Evolutionary conservation across 2,797 vertebrate genomes (phyloP), one percentile per base, ranked within the genome.

Genomic region (Ptychobarbus kaznakovi): DNA sequence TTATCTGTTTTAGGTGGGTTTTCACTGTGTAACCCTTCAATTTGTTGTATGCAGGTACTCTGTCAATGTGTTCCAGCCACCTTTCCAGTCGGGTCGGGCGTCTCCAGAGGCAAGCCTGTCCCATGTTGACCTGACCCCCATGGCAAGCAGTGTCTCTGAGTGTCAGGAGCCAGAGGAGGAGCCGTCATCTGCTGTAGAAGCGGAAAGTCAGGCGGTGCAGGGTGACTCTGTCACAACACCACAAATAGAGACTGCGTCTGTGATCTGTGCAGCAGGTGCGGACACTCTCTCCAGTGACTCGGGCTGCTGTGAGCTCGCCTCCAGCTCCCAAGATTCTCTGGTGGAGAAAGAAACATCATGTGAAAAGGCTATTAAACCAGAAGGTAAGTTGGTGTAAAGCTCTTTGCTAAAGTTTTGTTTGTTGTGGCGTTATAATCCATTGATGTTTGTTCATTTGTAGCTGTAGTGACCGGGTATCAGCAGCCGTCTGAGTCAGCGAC

Each of bases 21-120:
- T 61, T 40, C 79, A 78, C 20, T 61, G 9, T 68, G 11, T 28
- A 73, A 58, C 25, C 53, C 11, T 80, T 35, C 13, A 35, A 2
- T 56, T 56, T 56, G n/a, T 80, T 74, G n/a, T 80, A 2, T 69
- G 8, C 90, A 98, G 98, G 94, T 99, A 99, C 93, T 99, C 98
- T 0, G 97, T 99, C 90, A 97, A 97, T 0, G 97, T 99, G 83
- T 99, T 99, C 93, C 98, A 99, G 93, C 98, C 98, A 80, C 98
- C 98, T 0, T 98, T 97, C 93, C 96, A 98, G 91, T 96, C 97
- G 10, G 97, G 96, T 18, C 95, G 97, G 84, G 94, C 96, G 15
- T 97, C 98, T 4, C 96, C 97, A 0, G 98, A 99, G 85, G 92
- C 94, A 22, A 91, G 94, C 91, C 90, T 93, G 87, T 90, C 88